Conservation (phyloP, 2,888 invertebrate genomes). For the Drosophila peninsularis region DNA sequence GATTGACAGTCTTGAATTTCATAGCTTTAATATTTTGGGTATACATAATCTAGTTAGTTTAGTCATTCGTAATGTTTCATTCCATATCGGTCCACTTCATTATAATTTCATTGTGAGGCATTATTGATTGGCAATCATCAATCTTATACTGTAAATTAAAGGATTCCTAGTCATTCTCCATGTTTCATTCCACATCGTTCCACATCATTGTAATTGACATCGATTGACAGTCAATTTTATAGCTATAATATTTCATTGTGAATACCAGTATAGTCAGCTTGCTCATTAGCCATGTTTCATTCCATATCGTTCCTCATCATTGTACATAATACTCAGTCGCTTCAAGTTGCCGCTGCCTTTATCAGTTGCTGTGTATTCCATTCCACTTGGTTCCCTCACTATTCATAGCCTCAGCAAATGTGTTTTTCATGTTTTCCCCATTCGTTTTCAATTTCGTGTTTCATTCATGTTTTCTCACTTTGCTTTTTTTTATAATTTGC, state of each 20-base stretch:
- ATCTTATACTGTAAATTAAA: not conserved
- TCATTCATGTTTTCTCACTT: not conserved
- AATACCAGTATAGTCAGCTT: too few species aligned
- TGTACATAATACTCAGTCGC: not conserved
- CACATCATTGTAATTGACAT: conserved; percentile 1
- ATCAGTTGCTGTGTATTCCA: not conserved
- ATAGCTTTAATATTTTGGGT: not conserved
- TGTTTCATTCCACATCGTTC: not conserved
- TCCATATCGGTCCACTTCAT: not conserved
- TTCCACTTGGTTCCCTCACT: not conserved
- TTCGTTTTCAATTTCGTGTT: not conserved
- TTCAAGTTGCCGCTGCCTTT: not conserved
- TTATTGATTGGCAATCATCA: not conserved
- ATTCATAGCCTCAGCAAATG: not conserved
- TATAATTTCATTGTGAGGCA: not conserved
- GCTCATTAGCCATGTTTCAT: not conserved
- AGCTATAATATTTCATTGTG: not conserved
- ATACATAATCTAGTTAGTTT: not conserved
- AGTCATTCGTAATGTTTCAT: not conserved
- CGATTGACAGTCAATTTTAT: not conserved
- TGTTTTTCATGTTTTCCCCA: not conserved
- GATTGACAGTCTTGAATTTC: not conserved
- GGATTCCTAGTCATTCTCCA: not conserved
- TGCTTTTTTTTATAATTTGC: conserved; percentile 17
- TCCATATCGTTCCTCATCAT: not conserved